phyloP scores from a whole-genome alignment of 2,797 vertebrate genomes.

The Pangasius mekongensis region DNA sequence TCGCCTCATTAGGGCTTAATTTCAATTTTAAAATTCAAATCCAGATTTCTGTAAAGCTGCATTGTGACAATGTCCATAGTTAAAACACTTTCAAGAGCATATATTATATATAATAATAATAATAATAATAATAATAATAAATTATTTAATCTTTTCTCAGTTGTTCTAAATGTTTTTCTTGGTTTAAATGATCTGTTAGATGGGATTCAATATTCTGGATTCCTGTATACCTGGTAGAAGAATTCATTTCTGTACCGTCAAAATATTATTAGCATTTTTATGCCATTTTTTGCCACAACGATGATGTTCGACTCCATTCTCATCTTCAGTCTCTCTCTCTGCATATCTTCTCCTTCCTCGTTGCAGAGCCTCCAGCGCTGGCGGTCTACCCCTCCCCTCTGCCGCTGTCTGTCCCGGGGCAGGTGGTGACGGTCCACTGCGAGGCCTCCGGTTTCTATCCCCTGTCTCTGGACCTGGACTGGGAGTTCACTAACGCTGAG shows the following conservation, averaged over 20 bases:
- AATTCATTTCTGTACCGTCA: neutral
- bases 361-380: slow-evolving; percentile 78
- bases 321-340: neutral
- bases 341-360: neutral
- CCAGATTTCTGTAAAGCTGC: neutral
- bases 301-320: neutral
- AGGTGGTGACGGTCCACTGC: slow-evolving; percentile 72
- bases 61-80: too few species aligned
- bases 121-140: too few species aligned
- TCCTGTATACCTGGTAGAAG: neutral
- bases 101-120: too few species aligned
- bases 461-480: slow-evolving; percentile 75
- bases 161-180: neutral
- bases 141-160: too few species aligned
- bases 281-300: neutral
- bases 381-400: slow-evolving; percentile 76
- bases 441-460: slow-evolving; percentile 81
- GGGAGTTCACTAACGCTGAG: slow-evolving; percentile 72
- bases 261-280: neutral
- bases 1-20: neutral
- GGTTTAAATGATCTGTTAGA: too few species aligned
- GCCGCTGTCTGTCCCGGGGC: slow-evolving; percentile 72
- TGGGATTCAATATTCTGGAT: neutral
- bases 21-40: too few species aligned
- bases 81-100: too few species aligned